Conservation (phyloP, 2,113 vertebrate genomes). For the Hydropotes inermis region DNA sequence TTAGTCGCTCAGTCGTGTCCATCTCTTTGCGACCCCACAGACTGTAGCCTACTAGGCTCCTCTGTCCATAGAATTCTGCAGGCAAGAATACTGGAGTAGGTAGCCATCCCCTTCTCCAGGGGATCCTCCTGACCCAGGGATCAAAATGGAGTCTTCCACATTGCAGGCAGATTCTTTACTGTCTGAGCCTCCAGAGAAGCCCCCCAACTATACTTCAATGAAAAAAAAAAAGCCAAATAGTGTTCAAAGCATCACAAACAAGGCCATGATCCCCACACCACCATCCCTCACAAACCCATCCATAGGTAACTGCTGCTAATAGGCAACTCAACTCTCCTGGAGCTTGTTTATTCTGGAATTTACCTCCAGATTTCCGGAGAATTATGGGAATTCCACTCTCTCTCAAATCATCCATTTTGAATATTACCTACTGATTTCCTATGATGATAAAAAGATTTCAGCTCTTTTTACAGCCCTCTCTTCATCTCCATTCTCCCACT, state of each 20-base stretch:
- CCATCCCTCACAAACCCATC: background rate
- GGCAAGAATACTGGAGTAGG: background rate
- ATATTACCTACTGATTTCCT: background rate
- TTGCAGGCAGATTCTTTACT: background rate
- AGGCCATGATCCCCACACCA: rapidly evolving
- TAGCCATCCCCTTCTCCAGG: background rate
- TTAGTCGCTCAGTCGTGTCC: background rate
- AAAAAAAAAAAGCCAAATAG: background rate
- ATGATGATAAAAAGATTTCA: background rate
- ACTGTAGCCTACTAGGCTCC: background rate
- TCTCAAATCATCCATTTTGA: background rate
- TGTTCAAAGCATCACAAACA: background rate
- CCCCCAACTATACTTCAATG: background rate
- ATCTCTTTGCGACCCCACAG: background rate
- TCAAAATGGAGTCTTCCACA: background rate
- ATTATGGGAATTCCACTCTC: background rate
- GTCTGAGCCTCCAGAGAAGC: background rate
- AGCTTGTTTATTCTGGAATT: background rate
- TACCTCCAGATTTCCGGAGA: background rate
- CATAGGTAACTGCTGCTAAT: background rate
- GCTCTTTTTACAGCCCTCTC: background rate
- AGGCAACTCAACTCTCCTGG: background rate
- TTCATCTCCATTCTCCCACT: background rate
- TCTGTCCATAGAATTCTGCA: background rate
- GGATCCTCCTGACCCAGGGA: background rate